Conservation (phyloP, 2,113 vertebrate species). For the Epinephelus lanceolatus region DNA sequence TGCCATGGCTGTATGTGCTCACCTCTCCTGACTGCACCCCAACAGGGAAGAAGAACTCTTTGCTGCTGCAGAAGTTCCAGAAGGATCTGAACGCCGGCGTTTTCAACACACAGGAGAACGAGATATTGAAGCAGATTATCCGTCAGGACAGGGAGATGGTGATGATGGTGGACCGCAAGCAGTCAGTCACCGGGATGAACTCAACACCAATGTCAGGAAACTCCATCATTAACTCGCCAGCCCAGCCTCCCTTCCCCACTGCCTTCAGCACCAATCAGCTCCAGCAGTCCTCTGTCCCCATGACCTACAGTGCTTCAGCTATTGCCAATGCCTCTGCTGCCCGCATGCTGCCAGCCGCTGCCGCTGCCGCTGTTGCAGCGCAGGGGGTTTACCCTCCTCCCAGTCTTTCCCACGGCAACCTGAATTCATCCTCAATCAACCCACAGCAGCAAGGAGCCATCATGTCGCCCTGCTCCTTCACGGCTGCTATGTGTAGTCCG, state of each 20-base stretch:
- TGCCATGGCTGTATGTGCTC: constrained; percentile 61
- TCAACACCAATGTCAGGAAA: constrained; percentile 89
- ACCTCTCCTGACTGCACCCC: constrained; percentile 68
- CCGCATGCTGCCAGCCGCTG: constrained; percentile 87
- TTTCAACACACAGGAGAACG: constrained; percentile 99
- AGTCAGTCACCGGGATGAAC: constrained; percentile 86
- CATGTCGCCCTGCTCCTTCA: constrained; percentile 94
- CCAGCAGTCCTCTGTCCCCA: constrained; percentile 88
- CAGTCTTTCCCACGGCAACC: constrained; percentile 89
- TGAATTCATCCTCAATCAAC: constrained; percentile 88
- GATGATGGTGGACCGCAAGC: constrained; percentile 89
- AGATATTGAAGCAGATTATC: constrained; percentile 98
- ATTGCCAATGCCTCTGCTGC: constrained; percentile 85
- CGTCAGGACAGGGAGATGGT: constrained; percentile 99
- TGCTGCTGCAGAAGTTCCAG: constrained; percentile 98
- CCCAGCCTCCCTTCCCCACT: constrained; percentile 85
- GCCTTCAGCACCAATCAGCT: constrained; percentile 84
- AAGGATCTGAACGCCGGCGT: constrained; percentile 98
- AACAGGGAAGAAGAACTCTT: constrained; percentile 98
- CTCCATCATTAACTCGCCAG: constrained; percentile 91
- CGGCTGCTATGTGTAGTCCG: constrained; percentile 91
- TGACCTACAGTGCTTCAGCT: constrained; percentile 88
- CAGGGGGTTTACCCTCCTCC: constrained; percentile 87
- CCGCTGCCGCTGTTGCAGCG: constrained; percentile 87
- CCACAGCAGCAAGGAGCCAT: constrained; percentile 87